A percentile compares a stretch with the other conserved stretches of the same genome.
Evolutionary conservation across 2,888 invertebrate genomes (phyloP).

Genomic region (Nomada flava): DNA sequence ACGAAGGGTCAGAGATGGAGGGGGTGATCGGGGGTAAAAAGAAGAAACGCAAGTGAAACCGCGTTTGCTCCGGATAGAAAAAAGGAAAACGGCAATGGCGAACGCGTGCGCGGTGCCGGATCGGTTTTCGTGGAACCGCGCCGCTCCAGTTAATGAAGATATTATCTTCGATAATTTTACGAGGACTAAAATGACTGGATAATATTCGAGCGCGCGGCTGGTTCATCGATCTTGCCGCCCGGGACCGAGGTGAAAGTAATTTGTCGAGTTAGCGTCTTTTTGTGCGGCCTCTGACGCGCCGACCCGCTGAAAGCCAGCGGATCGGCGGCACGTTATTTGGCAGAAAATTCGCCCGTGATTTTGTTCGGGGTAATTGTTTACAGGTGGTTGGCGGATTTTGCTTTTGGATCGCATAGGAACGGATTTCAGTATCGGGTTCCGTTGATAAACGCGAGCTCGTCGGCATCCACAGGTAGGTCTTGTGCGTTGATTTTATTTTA

Average conservation of each 20-base stretch:
- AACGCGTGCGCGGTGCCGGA: not conserved
- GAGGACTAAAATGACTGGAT: conserved; percentile 38
- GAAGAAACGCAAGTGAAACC: too few relatives aligned
- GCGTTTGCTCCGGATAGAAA: not conserved
- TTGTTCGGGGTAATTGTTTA: not conserved
- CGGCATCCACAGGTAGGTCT: too few relatives aligned
- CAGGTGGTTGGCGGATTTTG: not conserved
- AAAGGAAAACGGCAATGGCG: not conserved
- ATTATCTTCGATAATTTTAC: conserved; percentile 39
- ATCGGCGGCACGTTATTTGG: not conserved
- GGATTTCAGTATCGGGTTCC: too few relatives aligned
- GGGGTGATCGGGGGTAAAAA: too few relatives aligned
- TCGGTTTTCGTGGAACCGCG: conserved; percentile 19
- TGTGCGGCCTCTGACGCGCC: conserved; percentile 12
- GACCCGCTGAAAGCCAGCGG: conserved; percentile 7
- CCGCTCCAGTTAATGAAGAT: conserved; percentile 28
- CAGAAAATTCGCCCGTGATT: conserved; percentile 1
- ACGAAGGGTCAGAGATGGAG: not conserved
- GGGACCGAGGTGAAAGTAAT: conserved; percentile 38
- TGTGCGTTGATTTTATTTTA: too few relatives aligned
- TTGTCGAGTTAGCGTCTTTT: conserved; percentile 42
- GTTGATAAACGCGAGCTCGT: too few relatives aligned
- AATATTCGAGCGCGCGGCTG: conserved; percentile 28
- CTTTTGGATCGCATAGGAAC: not conserved
- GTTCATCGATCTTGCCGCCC: conserved; percentile 38